Percentiles rank a stretch among this genome's conserved stretches.
Evolutionary conservation across 2,888 invertebrate species (phyloP).

Genomic region (Sialis lutaria): DNA sequence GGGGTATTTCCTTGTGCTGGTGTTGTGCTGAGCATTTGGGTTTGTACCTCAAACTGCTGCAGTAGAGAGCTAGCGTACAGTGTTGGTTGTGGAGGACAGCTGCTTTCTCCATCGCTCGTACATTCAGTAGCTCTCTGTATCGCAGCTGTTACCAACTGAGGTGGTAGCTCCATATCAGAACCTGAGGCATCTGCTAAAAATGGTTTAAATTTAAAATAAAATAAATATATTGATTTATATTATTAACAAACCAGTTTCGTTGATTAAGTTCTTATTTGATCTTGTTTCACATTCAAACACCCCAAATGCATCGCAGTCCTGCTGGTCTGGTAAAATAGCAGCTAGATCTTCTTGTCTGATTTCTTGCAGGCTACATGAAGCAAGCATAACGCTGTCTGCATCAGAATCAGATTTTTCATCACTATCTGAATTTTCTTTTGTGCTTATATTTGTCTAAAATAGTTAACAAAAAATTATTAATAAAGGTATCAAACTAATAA

Average conservation of each 20-base stretch:
- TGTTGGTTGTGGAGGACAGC: constrained; percentile 31
- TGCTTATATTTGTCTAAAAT: too few relatives aligned
- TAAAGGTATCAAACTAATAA: background rate
- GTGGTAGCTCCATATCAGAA: constrained; percentile 59
- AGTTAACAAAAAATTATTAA: too few relatives aligned
- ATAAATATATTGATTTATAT: too few relatives aligned
- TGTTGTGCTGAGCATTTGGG: constrained; percentile 42
- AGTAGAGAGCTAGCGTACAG: constrained; percentile 31
- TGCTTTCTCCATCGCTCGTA: constrained; percentile 53
- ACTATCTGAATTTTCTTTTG: constrained; percentile 16
- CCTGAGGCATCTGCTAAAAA: constrained; percentile 34
- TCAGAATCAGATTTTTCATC: constrained; percentile 19
- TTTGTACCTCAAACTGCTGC: constrained; percentile 68
- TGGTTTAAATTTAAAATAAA: constrained; percentile 9
- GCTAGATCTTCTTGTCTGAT: constrained; percentile 66
- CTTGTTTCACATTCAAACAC: constrained; percentile 24
- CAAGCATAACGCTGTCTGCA: constrained; percentile 34
- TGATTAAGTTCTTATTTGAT: constrained; percentile 23
- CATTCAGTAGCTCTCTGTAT: constrained; percentile 59
- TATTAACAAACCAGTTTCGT: constrained; percentile 24
- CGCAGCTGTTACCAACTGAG: constrained; percentile 55
- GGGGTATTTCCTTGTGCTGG: constrained; percentile 17
- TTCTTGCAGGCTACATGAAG: constrained; percentile 41
- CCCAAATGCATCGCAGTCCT: constrained; percentile 30
- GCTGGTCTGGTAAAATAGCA: constrained; percentile 59